Evolutionary conservation across 1,140 invertebrate genomes (phyloP).

Genomic region (Heliconius eleuchia): DNA sequence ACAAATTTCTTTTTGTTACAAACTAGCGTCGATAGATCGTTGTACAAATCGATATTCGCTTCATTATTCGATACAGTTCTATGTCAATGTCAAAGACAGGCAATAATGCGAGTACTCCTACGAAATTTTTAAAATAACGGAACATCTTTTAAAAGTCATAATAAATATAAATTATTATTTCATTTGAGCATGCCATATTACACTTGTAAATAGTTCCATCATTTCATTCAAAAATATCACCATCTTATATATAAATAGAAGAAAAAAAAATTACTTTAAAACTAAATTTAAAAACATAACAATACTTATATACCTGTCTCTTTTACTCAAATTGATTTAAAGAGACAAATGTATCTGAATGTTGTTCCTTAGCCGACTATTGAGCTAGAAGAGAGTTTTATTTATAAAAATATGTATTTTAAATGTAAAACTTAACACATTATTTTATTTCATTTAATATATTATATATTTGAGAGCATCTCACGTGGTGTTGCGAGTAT

Average conservation of each 20-base stretch:
- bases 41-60: slow-evolving; percentile 5
- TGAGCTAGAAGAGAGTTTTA: neutral
- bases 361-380: neutral
- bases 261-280: neutral
- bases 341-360: neutral
- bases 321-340: neutral
- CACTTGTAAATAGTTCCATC: neutral
- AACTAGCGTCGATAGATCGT: neutral
- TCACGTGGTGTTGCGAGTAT: neutral
- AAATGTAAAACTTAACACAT: slow-evolving; percentile 11
- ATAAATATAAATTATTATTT: neutral
- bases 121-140: neutral
- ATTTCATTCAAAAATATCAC: neutral
- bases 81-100: neutral
- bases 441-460: neutral
- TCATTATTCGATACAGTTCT: neutral
- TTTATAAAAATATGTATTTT: slow-evolving; percentile 13
- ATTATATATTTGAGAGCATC: slow-evolving; percentile 28
- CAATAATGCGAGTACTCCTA: neutral
- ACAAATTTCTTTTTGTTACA: too few species aligned
- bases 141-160: neutral
- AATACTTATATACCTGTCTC: neutral
- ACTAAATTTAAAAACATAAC: neutral
- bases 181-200: slow-evolving; percentile 7
- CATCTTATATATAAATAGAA: neutral